Base-by-base conservation (phyloP, 2,888 invertebrate genomes). In the Tromatobia lineatoria region DNA sequence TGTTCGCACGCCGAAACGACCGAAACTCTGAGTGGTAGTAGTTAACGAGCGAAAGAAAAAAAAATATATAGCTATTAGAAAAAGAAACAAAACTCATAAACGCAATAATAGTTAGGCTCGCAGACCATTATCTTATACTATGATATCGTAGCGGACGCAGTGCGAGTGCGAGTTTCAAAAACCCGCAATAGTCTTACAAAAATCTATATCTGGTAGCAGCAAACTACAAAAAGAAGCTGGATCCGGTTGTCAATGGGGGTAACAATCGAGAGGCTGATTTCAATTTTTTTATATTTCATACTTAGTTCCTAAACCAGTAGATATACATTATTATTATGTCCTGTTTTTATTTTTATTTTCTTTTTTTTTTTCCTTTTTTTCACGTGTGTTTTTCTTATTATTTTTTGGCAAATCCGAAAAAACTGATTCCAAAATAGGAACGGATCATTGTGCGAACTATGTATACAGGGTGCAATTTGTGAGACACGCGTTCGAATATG, bases 381-480 rank as follows among this genome's bases (percentile, higher is more conserved):
- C 25, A 59, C 69, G 70, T 80, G 57, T 80, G 81, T 80, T 87
- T 77, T 64, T 83, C 66, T 86, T 75, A 85, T 83, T 38, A 38
- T 38, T 38, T 88, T 90, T 93, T 90, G 90, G 90, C 90, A 91
- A 92, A 91, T 91, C 88, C 89, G 90, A 90, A 91, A 92, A 92
- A 91, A 91, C 89, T 90, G 89, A 90, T 90, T 91, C 91, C 90
- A 91, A 92, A 91, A 91, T 91, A 90, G 92, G 91, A 92, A 92
- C 90, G 90, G 91, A 92, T 91, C 88, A 91, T 92, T 91, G 91
- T 92, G 92, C 91, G 90, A 92, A 92, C 91, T 92, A 91, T 92
- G 91, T 91, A 91, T 91, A 90, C 89, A 92, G 91, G 89, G 90
- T 92, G 90, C 90, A 91, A 90, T 90, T 90, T 89, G 90, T 90